phyloP scores from a whole-genome alignment of 2,113 vertebrate genomes.

The Calypte anna region DNA sequence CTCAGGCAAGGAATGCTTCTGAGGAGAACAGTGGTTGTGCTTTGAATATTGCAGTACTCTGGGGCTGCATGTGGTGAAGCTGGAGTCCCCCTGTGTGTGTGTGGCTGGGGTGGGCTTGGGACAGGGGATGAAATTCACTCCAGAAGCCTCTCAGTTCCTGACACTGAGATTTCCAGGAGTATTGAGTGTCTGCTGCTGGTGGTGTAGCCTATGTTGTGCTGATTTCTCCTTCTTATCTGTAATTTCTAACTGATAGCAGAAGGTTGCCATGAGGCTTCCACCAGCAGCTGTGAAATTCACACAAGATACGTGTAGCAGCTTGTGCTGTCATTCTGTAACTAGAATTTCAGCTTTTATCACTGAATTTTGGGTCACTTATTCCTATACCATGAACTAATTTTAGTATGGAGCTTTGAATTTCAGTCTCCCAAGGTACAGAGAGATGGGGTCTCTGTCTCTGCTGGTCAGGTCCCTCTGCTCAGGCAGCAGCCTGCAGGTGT shows the following conservation, averaged over 20 bases:
- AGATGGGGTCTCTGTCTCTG: fast-evolving
- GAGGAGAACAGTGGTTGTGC: not conserved
- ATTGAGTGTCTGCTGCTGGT: not conserved
- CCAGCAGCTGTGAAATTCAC: not conserved
- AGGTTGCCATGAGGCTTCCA: not conserved
- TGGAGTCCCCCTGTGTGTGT: fast-evolving
- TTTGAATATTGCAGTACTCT: not conserved
- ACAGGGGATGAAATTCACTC: not conserved
- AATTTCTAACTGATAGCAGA: not conserved
- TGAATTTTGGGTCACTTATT: not conserved
- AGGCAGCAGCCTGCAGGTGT: not conserved
- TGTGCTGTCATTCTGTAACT: not conserved
- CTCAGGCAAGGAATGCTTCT: not conserved
- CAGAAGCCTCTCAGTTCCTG: not conserved
- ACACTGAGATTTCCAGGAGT: not conserved
- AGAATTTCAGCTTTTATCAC: not conserved
- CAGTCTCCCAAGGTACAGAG: not conserved
- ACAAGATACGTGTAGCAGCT: not conserved
- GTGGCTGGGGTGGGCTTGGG: fast-evolving
- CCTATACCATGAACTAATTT: not conserved
- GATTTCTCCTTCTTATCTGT: not conserved
- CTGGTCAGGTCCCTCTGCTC: not conserved
- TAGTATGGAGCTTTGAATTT: not conserved
- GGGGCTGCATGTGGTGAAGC: not conserved
- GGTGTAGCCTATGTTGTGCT: not conserved